Evolutionary conservation across 2,888 invertebrate genomes (phyloP), one percentile per base, ranked within the genome.

Genomic region (Archaeoteleia sp.): DNA sequence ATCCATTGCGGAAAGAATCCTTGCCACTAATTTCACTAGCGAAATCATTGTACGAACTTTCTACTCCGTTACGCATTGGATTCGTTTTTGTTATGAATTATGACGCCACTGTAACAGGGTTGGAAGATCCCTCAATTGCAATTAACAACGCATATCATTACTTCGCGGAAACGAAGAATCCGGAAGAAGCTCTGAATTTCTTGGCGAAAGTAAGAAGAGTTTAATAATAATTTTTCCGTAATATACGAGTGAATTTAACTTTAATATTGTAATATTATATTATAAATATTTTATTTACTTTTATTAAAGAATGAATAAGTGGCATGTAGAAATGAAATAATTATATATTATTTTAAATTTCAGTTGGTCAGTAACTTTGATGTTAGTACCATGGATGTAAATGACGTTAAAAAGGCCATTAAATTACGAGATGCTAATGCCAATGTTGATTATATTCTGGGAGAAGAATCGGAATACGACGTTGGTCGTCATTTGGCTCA

Each of bases 91-190:
- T 91, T 27, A 90, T 90, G 2, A 89, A 90, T 65, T 87, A 89
- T 58, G 86, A 88, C 14, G 82, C 88, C 35, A 87, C 87, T 1
- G 81, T 88, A 0, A 89, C 87, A 60, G 91, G 91, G 0, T 83
- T 88, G n/a, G 87, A 88, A 1, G 91, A 92, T 82, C 89, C 95
- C 0, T 92, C 94, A 20, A 90, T 95, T 1, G 96, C 97, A 12
- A 87, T 97, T 61, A 88, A 94, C 6, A 93, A 95, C 75, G 95
- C 96, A 0, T 97, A 93, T 86, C 97, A 98, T 86, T 98, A 94
- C 84, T 90, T 97, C 7, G 89, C 91, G 0, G 93, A 94, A 80
- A 91, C 91, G 70, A 92, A 91, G 78, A 92, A 92, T 79, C 87
- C 92, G 0, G 88, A 91, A 49, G 89, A 92, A 48, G 97, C 95